Percentiles rank a stretch among this genome's conserved stretches.
Evolutionary conservation across 2,888 invertebrate species (phyloP).

Genomic region (Drosophila testacea): DNA sequence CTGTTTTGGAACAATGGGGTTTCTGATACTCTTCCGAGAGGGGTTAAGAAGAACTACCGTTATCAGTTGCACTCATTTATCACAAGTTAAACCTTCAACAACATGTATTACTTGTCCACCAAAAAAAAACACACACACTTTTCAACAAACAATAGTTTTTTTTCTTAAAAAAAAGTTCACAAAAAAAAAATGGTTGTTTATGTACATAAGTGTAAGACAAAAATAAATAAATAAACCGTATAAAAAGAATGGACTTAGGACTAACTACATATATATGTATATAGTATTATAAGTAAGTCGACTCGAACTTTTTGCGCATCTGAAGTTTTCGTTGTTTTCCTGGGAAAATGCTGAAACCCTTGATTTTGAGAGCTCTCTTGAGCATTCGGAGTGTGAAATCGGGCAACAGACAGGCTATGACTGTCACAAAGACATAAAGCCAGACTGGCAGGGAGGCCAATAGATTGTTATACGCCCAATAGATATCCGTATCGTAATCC

Average conservation of each 20-base stretch:
- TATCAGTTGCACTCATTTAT: background rate
- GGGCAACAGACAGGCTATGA: slow-evolving; percentile 87
- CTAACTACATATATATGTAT: background rate
- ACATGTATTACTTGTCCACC: background rate
- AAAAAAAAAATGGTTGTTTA: slow-evolving; percentile 39
- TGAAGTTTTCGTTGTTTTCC: slow-evolving; percentile 72
- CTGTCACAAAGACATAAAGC: slow-evolving; percentile 86
- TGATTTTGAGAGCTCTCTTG: slow-evolving; percentile 75
- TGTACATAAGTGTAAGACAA: slow-evolving; percentile 47
- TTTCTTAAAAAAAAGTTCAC: slow-evolving; percentile 25
- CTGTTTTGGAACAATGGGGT: slow-evolving; percentile 13
- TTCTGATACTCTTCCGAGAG: background rate
- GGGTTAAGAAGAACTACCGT: background rate
- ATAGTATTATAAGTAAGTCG: slow-evolving; percentile 72
- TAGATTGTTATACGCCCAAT: slow-evolving; percentile 88
- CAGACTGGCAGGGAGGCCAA: slow-evolving; percentile 87
- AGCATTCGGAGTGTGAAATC: slow-evolving; percentile 85
- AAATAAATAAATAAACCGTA: slow-evolving; percentile 70
- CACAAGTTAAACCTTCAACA: background rate
- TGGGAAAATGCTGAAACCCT: slow-evolving; percentile 79
- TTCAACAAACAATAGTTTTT: slow-evolving; percentile 56
- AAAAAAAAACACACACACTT: slow-evolving; percentile 1
- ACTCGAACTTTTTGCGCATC: slow-evolving; percentile 68
- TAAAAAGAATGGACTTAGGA: slow-evolving; percentile 44
- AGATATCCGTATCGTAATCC: slow-evolving; percentile 86